Evolutionary conservation across 2,888 invertebrate genomes (phyloP), one percentile per base, ranked within the genome.

Genomic region (Barypeithes pellucidus): DNA sequence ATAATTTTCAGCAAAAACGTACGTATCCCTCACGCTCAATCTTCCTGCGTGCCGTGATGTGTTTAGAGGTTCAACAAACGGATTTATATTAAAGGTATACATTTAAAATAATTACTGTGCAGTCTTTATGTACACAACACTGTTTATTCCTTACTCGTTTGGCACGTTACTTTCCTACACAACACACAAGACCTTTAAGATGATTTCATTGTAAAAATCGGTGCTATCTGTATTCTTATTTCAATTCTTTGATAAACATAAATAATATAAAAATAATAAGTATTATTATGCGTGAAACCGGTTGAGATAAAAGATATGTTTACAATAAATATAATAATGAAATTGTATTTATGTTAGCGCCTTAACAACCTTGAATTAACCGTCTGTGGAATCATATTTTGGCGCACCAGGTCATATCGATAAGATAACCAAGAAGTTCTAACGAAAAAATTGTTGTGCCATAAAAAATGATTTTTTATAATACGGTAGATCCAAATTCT

Each of bases 51-150:
- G 22, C 3, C 16, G 50, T 8, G 50, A 22, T 7, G 12, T 22
- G 5, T 50, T 22, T 4, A 50, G 24, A 1, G 50, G 24, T 22
- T 50, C n/a, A 5, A 50, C 24, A n/a, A 50, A 50, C 0, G 50
- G 50, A n/a, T 12, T 50, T 12, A 50, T 20, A 50, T 50, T 50
- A 50, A 50, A 22, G 24, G n/a, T 50, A 12, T 50, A 50, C 24
- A 50, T 50, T 29, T 29, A 29, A 29, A 29, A 29, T 9, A 29
- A 29, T 7, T 4, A 29, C 5, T 7, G 9, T 1, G 7, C 9
- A 29, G 5, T 29, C 9, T 29, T 29, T 29, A 29, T n/a, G 12
- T 8, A 39, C 39, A 22, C n/a, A n/a, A n/a, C n/a, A n/a, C n/a
- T n/a, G n/a, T n/a, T n/a, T n/a, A n/a, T n/a, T n/a, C n/a, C n/a